Conservation (phyloP, 2,113 vertebrate genomes). For the Elgaria multicarinata region DNA sequence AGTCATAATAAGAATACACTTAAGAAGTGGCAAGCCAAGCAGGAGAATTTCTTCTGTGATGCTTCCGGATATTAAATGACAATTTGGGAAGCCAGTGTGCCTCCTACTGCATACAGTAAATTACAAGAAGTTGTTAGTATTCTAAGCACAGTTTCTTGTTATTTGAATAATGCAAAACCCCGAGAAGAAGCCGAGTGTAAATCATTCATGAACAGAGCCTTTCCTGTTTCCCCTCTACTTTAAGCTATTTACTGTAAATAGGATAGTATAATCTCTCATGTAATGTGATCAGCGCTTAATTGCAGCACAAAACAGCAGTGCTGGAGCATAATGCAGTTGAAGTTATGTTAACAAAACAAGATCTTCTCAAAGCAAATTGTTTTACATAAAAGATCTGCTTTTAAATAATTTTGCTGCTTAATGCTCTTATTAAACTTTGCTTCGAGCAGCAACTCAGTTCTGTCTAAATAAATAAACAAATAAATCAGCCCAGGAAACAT, state of each 20-base stretch:
- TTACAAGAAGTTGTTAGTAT: conserved; percentile 58
- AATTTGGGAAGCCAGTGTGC: conserved; percentile 10
- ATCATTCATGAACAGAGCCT: conserved; percentile 66
- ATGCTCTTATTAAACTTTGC: conserved; percentile 31
- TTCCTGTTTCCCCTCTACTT: conserved; percentile 60
- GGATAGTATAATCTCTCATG: conserved; percentile 67
- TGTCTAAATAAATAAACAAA: background rate
- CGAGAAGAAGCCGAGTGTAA: conserved; percentile 59
- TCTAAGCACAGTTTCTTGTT: conserved; percentile 43
- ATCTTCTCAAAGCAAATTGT: conserved; percentile 61
- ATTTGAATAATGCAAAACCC: conserved; percentile 60
- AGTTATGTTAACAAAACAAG: conserved; percentile 42
- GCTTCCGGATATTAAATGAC: conserved; percentile 41
- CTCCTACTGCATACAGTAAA: conserved; percentile 25
- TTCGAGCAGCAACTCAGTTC: conserved; percentile 19
- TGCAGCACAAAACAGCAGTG: conserved; percentile 45
- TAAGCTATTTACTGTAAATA: conserved; percentile 69
- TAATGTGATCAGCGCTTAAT: conserved; percentile 67
- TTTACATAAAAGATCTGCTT: conserved; percentile 53
- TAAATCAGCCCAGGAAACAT: background rate
- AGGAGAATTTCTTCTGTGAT: conserved; percentile 20
- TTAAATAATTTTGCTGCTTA: conserved; percentile 45
- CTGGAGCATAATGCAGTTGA: conserved; percentile 53
- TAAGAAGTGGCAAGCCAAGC: conserved; percentile 27
- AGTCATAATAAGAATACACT: conserved; percentile 6